Evolutionary conservation across 2,797 vertebrate species (phyloP).

Genomic region (Enteromius anoplus): DNA sequence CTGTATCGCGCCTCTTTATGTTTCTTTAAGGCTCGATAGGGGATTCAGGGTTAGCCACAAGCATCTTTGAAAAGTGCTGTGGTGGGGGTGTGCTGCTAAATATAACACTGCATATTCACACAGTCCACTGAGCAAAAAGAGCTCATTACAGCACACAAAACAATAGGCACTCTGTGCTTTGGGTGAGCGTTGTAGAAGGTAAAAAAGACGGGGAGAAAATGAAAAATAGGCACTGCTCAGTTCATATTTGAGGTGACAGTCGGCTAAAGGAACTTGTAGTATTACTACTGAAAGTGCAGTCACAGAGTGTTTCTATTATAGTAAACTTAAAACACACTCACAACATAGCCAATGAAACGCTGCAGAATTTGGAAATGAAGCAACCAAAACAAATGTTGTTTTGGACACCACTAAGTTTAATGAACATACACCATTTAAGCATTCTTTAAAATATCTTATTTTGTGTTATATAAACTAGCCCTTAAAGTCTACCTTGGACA

Average conservation of each 20-base stretch:
- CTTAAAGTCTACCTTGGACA: neutral
- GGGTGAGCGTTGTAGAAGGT: slow-evolving; percentile 34
- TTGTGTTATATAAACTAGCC: neutral
- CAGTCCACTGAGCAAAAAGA: slow-evolving; percentile 61
- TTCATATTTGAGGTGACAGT: slow-evolving; percentile 23
- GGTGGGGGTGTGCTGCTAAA: slow-evolving; percentile 55
- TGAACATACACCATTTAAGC: neutral
- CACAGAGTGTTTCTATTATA: neutral
- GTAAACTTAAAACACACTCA: neutral
- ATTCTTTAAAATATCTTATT: neutral
- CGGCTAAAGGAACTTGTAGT: slow-evolving; percentile 23
- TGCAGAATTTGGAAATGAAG: neutral
- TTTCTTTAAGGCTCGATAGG: slow-evolving; percentile 56
- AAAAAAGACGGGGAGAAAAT: slow-evolving; percentile 47
- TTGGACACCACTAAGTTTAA: neutral
- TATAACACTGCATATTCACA: slow-evolving; percentile 64
- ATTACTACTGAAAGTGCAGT: slow-evolving; percentile 13
- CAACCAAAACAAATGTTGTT: neutral
- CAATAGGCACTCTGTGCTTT: slow-evolving; percentile 46
- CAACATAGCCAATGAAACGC: neutral
- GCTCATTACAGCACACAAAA: slow-evolving; percentile 59
- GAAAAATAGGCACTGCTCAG: slow-evolving; percentile 14
- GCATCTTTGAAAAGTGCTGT: slow-evolving; percentile 45
- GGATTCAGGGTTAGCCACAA: slow-evolving; percentile 57
- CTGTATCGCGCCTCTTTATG: slow-evolving; percentile 27